Evolutionary conservation across 2,888 invertebrate genomes (phyloP).

Genomic region (Chrysomela aeneicollis): DNA sequence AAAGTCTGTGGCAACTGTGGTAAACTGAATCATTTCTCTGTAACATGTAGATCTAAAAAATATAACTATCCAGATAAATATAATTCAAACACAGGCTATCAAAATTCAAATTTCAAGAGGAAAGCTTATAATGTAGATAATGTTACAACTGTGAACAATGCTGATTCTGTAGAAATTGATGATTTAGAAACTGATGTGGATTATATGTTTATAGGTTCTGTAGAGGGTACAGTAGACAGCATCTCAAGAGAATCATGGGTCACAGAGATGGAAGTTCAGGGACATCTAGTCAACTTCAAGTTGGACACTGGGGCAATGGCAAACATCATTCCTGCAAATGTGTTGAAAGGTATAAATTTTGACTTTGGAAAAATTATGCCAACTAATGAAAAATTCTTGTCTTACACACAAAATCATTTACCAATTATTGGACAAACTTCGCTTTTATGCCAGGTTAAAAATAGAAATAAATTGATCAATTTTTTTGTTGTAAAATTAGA

Average conservation of each 20-base stretch:
- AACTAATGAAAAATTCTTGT: conserved; percentile 24
- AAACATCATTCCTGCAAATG: conserved; percentile 27
- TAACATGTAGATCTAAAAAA: no score
- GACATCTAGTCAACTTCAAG: conserved; percentile 14
- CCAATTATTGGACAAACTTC: conserved; percentile 24
- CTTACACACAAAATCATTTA: conserved; percentile 29
- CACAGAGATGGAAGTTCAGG: neutral
- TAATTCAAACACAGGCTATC: neutral
- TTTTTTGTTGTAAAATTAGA: conserved; percentile 28
- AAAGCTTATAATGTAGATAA: no score
- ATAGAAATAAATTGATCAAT: conserved; percentile 6
- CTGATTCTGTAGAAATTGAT: no score
- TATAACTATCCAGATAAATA: neutral
- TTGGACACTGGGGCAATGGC: conserved; percentile 29
- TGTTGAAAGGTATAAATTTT: conserved; percentile 15
- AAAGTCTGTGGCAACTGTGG: conserved; percentile 33
- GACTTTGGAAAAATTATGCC: no score
- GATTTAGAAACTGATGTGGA: neutral
- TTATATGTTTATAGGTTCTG: neutral
- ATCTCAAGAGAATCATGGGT: neutral
- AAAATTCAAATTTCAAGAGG: neutral
- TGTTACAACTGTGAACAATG: no score
- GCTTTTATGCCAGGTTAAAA: conserved; percentile 26
- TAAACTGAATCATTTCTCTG: conserved; percentile 1
- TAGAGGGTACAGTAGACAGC: neutral